Percentiles rank a stretch among this genome's conserved stretches.
Conservation (phyloP, 2,113 vertebrate genomes). For the Mionectes macconnelli region DNA sequence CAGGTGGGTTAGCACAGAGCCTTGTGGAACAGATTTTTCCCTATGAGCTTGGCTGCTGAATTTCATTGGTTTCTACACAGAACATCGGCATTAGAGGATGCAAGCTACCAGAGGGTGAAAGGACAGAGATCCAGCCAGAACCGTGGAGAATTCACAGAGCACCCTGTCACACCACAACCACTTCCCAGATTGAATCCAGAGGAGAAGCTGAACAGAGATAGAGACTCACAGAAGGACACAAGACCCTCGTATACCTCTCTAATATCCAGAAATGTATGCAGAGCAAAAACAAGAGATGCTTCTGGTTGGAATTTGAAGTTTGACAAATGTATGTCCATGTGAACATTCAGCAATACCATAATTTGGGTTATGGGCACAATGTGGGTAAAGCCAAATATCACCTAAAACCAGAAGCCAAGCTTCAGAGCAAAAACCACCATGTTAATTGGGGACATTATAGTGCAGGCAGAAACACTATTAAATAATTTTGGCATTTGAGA, state of each 20-base stretch:
- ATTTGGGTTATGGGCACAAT: neutral
- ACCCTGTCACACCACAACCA: neutral
- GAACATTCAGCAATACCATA: neutral
- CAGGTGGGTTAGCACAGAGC: neutral
- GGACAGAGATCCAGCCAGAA: neutral
- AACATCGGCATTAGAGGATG: neutral
- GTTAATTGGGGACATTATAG: neutral
- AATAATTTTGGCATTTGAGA: neutral
- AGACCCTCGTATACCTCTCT: neutral
- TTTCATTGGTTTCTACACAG: neutral
- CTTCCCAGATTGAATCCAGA: neutral
- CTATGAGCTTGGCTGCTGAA: neutral
- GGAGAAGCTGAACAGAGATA: neutral
- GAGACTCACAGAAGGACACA: neutral
- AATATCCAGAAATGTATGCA: fast-evolving
- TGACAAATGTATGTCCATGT: neutral
- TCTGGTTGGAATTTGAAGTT: neutral
- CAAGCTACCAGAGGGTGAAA: neutral
- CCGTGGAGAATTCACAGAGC: neutral
- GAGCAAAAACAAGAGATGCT: neutral
- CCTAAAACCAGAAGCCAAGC: neutral
- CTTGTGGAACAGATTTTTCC: neutral
- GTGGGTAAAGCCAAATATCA: neutral
- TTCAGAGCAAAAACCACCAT: neutral
- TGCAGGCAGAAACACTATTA: neutral